A percentile compares a stretch with the other conserved stretches of the same genome.
Conservation (phyloP, 2,797 vertebrate species). For the Crossoptilon crossoptilon region DNA sequence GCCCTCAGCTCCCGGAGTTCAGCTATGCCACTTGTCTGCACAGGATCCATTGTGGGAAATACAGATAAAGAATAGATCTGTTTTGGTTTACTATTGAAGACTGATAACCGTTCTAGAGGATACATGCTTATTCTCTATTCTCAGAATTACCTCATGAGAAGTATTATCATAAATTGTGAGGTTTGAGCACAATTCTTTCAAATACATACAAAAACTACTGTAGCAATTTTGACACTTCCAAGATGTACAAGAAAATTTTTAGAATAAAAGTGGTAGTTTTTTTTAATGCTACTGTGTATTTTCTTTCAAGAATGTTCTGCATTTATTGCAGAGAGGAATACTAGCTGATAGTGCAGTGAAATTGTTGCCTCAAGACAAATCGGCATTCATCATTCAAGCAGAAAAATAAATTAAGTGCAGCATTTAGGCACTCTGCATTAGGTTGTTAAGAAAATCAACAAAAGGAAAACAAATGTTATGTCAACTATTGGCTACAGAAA, state of each 20-base stretch:
- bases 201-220: neutral
- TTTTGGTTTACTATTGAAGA: neutral
- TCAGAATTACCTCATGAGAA: neutral
- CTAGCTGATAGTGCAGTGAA: slow-evolving; percentile 24
- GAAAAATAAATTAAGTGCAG: slow-evolving; percentile 79
- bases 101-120: neutral
- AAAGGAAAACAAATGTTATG: slow-evolving; percentile 34
- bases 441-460: neutral
- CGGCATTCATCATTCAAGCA: slow-evolving; percentile 64
- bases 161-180: neutral
- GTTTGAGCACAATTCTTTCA: neutral
- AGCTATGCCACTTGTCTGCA: neutral
- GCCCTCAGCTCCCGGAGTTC: too few relatives aligned
- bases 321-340: slow-evolving; percentile 43
- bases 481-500: slow-evolving; percentile 13
- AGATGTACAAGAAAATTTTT: neutral
- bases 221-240: slow-evolving; percentile 10
- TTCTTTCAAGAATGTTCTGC: slow-evolving; percentile 28
- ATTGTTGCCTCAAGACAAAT: slow-evolving; percentile 69
- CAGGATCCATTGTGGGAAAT: neutral
- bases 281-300: neutral
- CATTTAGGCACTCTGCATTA: slow-evolving; percentile 65
- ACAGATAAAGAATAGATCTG: neutral
- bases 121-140: neutral
- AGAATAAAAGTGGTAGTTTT: neutral